A percentile compares a stretch with the other conserved stretches of the same genome.
Conservation (phyloP, 2,797 vertebrate species). For the Anisognathus igniventris region DNA sequence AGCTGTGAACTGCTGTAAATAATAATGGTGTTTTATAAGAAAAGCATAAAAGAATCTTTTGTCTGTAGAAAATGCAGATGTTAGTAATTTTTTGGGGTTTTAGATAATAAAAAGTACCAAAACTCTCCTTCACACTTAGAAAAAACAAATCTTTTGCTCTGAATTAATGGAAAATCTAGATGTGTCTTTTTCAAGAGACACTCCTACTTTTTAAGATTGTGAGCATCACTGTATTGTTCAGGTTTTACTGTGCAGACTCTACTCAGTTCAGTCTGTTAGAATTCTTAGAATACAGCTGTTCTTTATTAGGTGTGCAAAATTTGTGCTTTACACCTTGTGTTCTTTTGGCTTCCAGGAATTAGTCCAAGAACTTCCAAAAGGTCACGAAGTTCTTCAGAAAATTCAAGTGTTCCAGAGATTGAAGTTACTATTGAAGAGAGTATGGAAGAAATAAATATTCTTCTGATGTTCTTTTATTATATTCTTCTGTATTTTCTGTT, state of each 20-base stretch:
- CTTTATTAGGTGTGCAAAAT: background rate
- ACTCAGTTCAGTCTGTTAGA: background rate
- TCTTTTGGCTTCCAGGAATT: constrained; percentile 51
- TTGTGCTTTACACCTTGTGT: background rate
- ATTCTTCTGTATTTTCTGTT: background rate
- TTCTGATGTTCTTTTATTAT: background rate
- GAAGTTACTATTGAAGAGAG: constrained; percentile 75
- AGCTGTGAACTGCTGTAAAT: background rate
- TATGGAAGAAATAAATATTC: constrained; percentile 17
- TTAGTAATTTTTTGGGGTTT: background rate
- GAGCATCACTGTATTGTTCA: background rate
- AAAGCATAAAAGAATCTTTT: background rate
- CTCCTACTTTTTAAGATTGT: background rate
- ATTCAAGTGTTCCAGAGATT: constrained; percentile 70
- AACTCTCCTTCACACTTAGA: background rate
- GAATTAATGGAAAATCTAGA: background rate
- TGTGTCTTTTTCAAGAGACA: background rate
- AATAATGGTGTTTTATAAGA: background rate
- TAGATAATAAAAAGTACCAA: background rate
- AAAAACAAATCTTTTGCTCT: background rate
- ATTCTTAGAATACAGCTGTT: background rate
- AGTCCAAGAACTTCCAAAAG: constrained; percentile 30
- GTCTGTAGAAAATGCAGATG: background rate
- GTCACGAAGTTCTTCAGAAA: constrained; percentile 49
- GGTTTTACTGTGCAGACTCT: background rate